Evolutionary conservation across 2,113 vertebrate species (phyloP).

Genomic region (Lichenostomus cassidix): DNA sequence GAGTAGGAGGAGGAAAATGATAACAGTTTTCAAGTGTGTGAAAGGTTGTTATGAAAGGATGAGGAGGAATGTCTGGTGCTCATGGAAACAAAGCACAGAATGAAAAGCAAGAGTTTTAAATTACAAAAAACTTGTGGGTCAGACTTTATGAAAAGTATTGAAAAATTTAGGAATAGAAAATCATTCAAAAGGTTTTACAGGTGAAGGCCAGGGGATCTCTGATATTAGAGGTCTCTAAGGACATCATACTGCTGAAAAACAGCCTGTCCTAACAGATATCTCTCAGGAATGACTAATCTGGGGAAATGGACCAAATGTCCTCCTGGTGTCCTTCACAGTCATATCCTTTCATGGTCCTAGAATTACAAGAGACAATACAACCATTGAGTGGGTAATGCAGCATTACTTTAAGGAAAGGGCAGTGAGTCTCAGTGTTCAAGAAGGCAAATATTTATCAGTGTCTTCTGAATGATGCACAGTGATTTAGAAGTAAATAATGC

Average conservation of each 20-base stretch:
- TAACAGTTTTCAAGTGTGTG: background rate
- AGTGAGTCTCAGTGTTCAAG: background rate
- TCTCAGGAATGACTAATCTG: constrained; percentile 11
- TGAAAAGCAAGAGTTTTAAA: background rate
- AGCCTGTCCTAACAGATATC: background rate
- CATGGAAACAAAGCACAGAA: background rate
- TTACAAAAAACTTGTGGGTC: background rate
- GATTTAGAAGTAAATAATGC: background rate
- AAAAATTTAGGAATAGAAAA: background rate
- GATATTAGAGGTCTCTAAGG: background rate
- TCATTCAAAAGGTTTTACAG: background rate
- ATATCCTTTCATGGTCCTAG: background rate
- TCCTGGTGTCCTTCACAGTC: background rate
- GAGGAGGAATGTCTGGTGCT: background rate
- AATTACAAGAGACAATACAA: background rate
- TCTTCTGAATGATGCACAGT: background rate
- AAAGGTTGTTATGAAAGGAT: background rate
- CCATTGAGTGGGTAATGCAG: background rate
- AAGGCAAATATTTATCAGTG: constrained; percentile 9
- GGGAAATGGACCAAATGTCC: background rate
- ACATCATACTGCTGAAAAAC: background rate
- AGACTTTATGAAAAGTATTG: background rate
- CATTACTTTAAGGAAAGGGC: background rate
- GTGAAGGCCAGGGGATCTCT: background rate
- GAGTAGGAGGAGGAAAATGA: background rate